These are phyloP conservation scores for Sebastes schlegelii DNA, from an alignment of 2,113 vertebrate genomes.

Conservation along the genomic window DNA sequence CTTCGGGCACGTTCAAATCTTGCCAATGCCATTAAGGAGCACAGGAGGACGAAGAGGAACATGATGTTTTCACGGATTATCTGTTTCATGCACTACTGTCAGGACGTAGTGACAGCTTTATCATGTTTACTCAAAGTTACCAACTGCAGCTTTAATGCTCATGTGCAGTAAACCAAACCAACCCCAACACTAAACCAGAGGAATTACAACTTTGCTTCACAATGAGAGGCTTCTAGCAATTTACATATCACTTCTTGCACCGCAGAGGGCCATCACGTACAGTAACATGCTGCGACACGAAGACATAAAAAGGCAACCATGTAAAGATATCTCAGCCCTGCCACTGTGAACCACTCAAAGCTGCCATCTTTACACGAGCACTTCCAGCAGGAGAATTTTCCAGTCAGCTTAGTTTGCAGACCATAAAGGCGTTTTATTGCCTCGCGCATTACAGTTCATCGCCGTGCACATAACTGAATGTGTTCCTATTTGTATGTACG, in stretches of 20 bases:
- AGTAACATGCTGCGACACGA: constrained; percentile 9
- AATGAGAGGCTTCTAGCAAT: constrained; percentile 24
- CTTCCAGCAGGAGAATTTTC: constrained; percentile 31
- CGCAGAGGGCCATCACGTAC: not conserved
- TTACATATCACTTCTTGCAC: not conserved
- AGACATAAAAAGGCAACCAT: constrained; percentile 27
- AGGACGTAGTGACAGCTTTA: too few species aligned
- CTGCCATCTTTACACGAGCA: constrained; percentile 1
- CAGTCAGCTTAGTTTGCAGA: constrained; percentile 24
- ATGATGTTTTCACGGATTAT: too few species aligned
- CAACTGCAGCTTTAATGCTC: too few species aligned
- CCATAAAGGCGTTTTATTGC: constrained; percentile 35
- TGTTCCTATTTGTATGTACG: constrained; percentile 50
- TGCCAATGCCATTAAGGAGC: too few species aligned
- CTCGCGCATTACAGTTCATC: constrained; percentile 19
- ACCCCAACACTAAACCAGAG: not conserved
- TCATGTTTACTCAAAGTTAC: too few species aligned
- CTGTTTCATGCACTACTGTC: too few species aligned
- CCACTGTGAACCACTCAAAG: constrained; percentile 16
- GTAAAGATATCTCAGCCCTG: constrained; percentile 9
- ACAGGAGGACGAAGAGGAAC: too few species aligned
- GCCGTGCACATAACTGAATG: constrained; percentile 26
- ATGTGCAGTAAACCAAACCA: not conserved
- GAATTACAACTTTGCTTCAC: constrained; percentile 2
- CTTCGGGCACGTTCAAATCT: too few species aligned